Percentiles rank a stretch among this genome's conserved stretches.
These are phyloP conservation scores for Chromis chromis DNA, from an alignment of 2,797 vertebrate genomes.

Conservation along the genomic window DNA sequence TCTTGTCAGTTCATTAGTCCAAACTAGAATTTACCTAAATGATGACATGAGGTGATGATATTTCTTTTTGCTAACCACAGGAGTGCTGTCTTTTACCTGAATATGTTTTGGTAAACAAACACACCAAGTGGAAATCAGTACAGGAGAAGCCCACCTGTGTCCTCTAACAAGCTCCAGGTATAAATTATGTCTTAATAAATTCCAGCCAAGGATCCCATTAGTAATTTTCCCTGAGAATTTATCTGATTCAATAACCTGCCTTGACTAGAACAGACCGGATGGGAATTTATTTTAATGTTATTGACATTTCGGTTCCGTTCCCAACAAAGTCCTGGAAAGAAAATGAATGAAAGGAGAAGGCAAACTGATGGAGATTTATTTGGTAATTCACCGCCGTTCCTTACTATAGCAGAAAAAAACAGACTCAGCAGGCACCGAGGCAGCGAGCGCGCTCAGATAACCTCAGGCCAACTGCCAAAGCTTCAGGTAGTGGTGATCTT, in stretches of 20 bases:
- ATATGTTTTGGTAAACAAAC: conserved; percentile 5
- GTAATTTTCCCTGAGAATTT: conserved; percentile 4
- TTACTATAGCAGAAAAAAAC: conserved; percentile 44
- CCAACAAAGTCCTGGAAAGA: conserved; percentile 17
- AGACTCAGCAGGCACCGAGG: conserved; percentile 43
- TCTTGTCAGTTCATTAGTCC: too few species aligned
- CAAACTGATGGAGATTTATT: conserved; percentile 33
- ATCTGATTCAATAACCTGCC: conserved; percentile 31
- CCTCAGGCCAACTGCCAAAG: conserved; percentile 50
- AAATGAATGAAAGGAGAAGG: conserved; percentile 8
- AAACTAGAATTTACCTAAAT: neutral
- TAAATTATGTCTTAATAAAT: conserved; percentile 18
- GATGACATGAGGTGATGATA: neutral
- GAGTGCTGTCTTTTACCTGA: neutral
- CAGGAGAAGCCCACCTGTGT: neutral
- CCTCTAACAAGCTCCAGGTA: neutral
- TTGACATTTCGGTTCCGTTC: conserved; percentile 26
- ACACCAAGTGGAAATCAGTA: neutral
- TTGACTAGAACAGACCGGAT: conserved; percentile 20
- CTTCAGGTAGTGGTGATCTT: conserved; percentile 47
- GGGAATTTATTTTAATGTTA: conserved; percentile 25
- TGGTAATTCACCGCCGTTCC: conserved; percentile 24
- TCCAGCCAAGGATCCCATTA: conserved; percentile 7
- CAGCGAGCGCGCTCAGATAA: conserved; percentile 39
- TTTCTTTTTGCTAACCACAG: neutral